Evolutionary conservation across 2,888 invertebrate genomes (phyloP).

Genomic region (Hymenopus coronatus): DNA sequence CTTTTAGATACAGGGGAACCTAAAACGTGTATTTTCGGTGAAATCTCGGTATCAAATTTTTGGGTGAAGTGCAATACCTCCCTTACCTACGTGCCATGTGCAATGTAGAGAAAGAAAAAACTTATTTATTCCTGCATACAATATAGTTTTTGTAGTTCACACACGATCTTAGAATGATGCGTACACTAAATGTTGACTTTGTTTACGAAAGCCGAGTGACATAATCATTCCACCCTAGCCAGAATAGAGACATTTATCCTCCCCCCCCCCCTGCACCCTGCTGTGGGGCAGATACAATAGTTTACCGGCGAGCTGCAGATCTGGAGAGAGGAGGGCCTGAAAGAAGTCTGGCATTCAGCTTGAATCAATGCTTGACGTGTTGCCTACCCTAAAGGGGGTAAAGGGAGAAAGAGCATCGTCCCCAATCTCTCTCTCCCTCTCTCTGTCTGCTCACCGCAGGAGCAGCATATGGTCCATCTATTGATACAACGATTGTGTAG

Average conservation of each 20-base stretch:
- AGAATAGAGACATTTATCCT: not conserved
- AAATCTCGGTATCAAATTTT: too few relatives aligned
- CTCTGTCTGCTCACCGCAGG: not conserved
- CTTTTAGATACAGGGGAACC: too few relatives aligned
- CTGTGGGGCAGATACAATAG: not conserved
- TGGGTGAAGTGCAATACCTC: too few relatives aligned
- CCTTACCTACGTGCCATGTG: too few relatives aligned
- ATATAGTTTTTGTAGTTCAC: too few relatives aligned
- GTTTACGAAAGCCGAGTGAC: too few relatives aligned
- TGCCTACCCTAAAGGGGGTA: conserved; percentile 14
- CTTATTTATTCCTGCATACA: too few relatives aligned
- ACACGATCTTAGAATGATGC: too few relatives aligned
- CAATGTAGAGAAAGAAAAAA: too few relatives aligned
- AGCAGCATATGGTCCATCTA: conserved; percentile 23
- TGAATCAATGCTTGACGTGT: not conserved
- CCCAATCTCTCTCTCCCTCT: not conserved
- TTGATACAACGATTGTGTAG: conserved; percentile 25
- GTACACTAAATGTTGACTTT: too few relatives aligned
- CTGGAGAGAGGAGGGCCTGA: not conserved
- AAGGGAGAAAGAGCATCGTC: not conserved
- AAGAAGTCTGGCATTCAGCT: not conserved
- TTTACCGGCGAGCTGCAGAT: not conserved
- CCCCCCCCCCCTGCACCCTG: not conserved
- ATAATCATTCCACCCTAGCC: too few relatives aligned
- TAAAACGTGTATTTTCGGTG: too few relatives aligned